Evolutionary conservation across 2,797 vertebrate species (phyloP).

Genomic region (Gymnopithys bicolor): DNA sequence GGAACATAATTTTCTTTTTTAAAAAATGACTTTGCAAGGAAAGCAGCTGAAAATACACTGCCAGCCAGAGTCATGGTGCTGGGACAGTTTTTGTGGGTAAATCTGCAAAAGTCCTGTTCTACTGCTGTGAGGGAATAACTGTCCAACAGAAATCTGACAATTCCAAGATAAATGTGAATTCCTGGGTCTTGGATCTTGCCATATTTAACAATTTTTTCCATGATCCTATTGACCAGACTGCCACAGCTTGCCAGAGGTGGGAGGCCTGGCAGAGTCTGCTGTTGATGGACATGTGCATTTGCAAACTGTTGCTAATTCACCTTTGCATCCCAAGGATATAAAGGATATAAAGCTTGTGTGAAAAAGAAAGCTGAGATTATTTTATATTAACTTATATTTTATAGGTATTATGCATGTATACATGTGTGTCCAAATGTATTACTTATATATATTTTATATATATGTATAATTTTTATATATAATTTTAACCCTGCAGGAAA

Average conservation of each 20-base stretch:
- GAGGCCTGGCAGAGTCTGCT: neutral
- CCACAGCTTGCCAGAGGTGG: accelerated
- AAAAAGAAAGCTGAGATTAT: neutral
- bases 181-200: neutral
- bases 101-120: accelerated
- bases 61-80: neutral
- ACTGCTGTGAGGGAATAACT: neutral
- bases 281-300: accelerated
- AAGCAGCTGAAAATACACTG: neutral
- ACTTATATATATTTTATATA: no score
- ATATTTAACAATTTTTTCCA: neutral
- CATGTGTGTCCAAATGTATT: accelerated
- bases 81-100: neutral
- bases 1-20: accelerated
- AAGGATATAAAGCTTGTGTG: neutral
- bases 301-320: no score
- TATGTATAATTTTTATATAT: neutral
- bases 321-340: neutral
- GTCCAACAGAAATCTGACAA: neutral
- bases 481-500: neutral
- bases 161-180: neutral
- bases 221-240: neutral
- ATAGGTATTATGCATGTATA: accelerated
- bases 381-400: neutral
- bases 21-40: neutral